Conservation (phyloP, 2,113 vertebrate species). For the Macroglossus sobrinus region DNA sequence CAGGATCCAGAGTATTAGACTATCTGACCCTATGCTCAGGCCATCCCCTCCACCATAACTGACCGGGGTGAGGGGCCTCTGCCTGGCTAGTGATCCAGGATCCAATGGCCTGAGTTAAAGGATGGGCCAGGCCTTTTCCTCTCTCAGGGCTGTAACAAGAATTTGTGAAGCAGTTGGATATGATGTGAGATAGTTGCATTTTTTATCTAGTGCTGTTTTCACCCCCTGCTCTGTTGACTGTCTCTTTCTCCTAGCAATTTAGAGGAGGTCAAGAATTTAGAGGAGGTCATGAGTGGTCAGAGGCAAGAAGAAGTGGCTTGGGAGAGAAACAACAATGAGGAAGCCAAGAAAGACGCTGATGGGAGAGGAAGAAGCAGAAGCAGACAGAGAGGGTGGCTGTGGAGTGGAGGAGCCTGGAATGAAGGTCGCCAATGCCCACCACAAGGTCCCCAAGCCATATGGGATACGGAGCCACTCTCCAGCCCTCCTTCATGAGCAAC, state of each 20-base stretch:
- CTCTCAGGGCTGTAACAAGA: rapidly evolving
- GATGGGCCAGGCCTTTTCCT: not conserved
- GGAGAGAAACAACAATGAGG: not conserved
- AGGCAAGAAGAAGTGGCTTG: not conserved
- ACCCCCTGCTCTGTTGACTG: not conserved
- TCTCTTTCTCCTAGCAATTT: not conserved
- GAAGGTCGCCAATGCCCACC: not conserved
- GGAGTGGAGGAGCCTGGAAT: not conserved
- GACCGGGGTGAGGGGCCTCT: not conserved
- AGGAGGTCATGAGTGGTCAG: not conserved
- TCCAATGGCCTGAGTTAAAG: not conserved
- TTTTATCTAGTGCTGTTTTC: not conserved
- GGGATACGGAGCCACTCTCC: not conserved
- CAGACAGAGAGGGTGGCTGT: too few species aligned
- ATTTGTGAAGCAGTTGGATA: rapidly evolving
- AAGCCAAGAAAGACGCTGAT: not conserved
- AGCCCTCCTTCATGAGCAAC: not conserved
- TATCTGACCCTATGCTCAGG: not conserved
- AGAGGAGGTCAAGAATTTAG: not conserved
- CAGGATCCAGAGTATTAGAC: too few species aligned
- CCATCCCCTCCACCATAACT: not conserved
- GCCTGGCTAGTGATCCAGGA: not conserved
- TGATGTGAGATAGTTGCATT: not conserved
- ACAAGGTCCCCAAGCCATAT: not conserved
- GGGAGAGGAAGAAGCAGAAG: not conserved